Base-by-base conservation (phyloP, 1,140 invertebrate genomes). In the Apocrypta bakeri region DNA sequence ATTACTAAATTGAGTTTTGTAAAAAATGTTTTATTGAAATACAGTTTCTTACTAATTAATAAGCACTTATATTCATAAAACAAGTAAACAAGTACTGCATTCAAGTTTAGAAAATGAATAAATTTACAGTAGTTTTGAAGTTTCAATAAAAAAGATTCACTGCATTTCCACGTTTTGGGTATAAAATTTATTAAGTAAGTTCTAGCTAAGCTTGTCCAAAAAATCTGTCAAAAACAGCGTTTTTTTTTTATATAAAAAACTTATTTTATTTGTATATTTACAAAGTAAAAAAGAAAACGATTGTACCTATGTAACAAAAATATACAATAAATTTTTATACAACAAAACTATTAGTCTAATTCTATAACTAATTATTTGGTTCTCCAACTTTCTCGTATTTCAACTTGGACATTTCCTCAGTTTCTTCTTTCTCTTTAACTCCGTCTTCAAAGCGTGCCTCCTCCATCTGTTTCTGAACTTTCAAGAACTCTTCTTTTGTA, bases 261-360 rank as follows among this genome's bases (percentile, higher is more conserved):
- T 21, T 66, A 63, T 79, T 79, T 83, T 73, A 73, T 78, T 61
- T 31, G 4, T 75, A 61, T 81, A 82, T 82, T 68, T 80, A 48
- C 25, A 81, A 72, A 56, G 61, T 37, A n/a, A 79, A 56, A n/a
- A 73, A 79, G 37, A 42, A 82, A 79, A 72, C 61, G 12, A 82
- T 79, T 68, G n/a, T 74, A 82, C 63, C 61, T 77, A 76, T 79
- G 74, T 73, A 82, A 80, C 31, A 72, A 84, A 72, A 84, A 82
- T 81, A 56, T 83, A 82, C 40, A 85, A 85, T 83, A 84, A 84
- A 85, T 76, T 82, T 85, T 81, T 85, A 68, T 79, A 83, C 71
- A 68, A 40, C 48, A 56, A 56, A 56, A 37, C 17, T 12, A 79
- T 56, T 24, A 85, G 56, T 8, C 11, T 79, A 25, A 68, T 74